phyloP scores from a whole-genome alignment of 2,113 vertebrate species.

The Dromiciops gliroides region DNA sequence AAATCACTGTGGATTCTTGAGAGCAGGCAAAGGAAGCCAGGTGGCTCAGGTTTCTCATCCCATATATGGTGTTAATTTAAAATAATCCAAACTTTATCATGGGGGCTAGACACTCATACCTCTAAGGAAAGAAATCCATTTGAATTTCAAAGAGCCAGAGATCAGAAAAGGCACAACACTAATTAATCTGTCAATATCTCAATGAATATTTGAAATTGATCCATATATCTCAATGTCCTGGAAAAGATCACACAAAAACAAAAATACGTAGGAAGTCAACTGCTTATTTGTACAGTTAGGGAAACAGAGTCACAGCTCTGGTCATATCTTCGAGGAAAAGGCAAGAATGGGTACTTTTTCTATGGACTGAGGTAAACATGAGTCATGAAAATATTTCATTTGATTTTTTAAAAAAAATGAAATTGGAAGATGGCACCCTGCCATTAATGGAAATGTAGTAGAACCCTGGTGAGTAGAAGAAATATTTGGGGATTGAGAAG shows the following conservation, averaged over 20 bases:
- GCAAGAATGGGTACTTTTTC: background rate
- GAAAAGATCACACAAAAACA: background rate
- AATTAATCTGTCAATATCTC: slow-evolving; percentile 6
- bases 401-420: background rate
- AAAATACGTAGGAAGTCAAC: background rate
- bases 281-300: background rate
- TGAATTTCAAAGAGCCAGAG: slow-evolving; percentile 71
- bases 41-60: slow-evolving; percentile 84
- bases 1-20: slow-evolving; percentile 37
- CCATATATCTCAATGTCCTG: background rate
- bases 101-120: slow-evolving; percentile 65
- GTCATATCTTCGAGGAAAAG: background rate
- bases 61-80: slow-evolving; percentile 88
- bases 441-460: background rate
- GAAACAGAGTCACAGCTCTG: no score
- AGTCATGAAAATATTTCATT: background rate
- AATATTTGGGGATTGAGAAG: background rate
- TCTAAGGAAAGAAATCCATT: slow-evolving; percentile 78
- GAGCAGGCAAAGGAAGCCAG: slow-evolving; percentile 71
- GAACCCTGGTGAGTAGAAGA: background rate
- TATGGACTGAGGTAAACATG: background rate
- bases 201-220: background rate
- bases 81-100: slow-evolving; percentile 82
- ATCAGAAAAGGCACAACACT: slow-evolving; percentile 77
- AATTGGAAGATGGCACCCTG: background rate